These are phyloP conservation scores for Sinodicranocentrus sp. DNA, from an alignment of 2,888 invertebrate species.

Conservation along the genomic window DNA sequence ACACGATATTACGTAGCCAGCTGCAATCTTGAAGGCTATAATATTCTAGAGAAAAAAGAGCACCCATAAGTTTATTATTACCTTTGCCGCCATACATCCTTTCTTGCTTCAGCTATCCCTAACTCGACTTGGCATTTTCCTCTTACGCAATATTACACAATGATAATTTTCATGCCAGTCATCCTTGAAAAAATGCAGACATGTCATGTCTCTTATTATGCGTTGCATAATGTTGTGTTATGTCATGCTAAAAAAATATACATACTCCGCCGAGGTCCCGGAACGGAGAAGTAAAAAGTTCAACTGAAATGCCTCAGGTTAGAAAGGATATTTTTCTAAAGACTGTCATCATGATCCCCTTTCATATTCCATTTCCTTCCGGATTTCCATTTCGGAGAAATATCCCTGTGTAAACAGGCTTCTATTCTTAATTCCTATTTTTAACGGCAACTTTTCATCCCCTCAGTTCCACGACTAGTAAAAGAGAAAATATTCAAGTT, in stretches of 20 bases:
- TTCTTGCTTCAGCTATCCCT: slow-evolving; percentile 5
- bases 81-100: slow-evolving; percentile 8
- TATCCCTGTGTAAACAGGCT: not conserved
- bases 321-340: not conserved
- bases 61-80: not conserved
- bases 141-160: slow-evolving; percentile 27
- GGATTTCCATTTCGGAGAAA: not conserved
- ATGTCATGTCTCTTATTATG: slow-evolving; percentile 10
- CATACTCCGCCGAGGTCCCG: not conserved
- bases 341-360: slow-evolving; percentile 16
- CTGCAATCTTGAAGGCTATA: slow-evolving; percentile 38
- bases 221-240: slow-evolving; percentile 24
- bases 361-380: slow-evolving; percentile 2
- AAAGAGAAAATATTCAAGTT: too few relatives aligned
- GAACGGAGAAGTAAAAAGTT: not conserved
- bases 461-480: slow-evolving; percentile 12
- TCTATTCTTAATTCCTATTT: slow-evolving; percentile 35
- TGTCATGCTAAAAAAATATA: not conserved
- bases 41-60: not conserved
- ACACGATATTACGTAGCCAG: not conserved
- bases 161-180: slow-evolving; percentile 62
- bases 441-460: slow-evolving; percentile 41
- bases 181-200: slow-evolving; percentile 38
- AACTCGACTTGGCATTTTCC: slow-evolving; percentile 49
- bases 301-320: too few relatives aligned